Evolutionary conservation across 2,888 invertebrate species (phyloP).

Genomic region (Aphodius granarius): DNA sequence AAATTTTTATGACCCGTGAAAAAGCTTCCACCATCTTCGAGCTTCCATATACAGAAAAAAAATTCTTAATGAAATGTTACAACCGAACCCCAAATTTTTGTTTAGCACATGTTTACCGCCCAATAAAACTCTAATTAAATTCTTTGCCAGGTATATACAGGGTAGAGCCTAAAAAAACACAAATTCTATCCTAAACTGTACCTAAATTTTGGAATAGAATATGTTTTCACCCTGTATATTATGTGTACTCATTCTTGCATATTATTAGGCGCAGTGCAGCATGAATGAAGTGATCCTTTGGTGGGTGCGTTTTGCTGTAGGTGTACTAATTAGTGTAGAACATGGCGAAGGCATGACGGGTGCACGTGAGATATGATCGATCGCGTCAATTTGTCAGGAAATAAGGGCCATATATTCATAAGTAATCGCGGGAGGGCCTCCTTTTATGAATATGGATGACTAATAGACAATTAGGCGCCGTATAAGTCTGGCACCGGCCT

Average conservation of each 20-base stretch:
- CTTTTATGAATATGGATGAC: slow-evolving; percentile 40
- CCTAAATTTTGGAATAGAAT: too few relatives aligned
- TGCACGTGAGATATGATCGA: slow-evolving; percentile 26
- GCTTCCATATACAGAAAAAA: background rate
- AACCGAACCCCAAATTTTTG: background rate
- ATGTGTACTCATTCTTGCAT: background rate
- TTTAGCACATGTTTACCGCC: background rate
- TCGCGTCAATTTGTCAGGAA: slow-evolving; percentile 29
- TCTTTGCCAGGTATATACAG: background rate
- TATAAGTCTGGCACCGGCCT: slow-evolving; percentile 22
- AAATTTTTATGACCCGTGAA: background rate
- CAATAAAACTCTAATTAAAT: background rate
- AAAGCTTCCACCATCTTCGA: background rate
- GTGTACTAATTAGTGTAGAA: slow-evolving; percentile 26
- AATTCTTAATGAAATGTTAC: background rate
- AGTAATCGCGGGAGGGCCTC: slow-evolving; percentile 33
- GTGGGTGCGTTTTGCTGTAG: slow-evolving; percentile 14
- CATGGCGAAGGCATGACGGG: slow-evolving; percentile 15
- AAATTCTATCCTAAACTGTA: too few relatives aligned
- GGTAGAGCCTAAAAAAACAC: too few relatives aligned
- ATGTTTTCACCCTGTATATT: too few relatives aligned
- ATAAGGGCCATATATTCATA: slow-evolving; percentile 28
- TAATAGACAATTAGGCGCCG: slow-evolving; percentile 40
- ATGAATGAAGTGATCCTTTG: background rate
- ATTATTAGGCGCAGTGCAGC: background rate